phyloP scores from a whole-genome alignment of 2,888 invertebrate genomes.

The Tupiocoris notatus region DNA sequence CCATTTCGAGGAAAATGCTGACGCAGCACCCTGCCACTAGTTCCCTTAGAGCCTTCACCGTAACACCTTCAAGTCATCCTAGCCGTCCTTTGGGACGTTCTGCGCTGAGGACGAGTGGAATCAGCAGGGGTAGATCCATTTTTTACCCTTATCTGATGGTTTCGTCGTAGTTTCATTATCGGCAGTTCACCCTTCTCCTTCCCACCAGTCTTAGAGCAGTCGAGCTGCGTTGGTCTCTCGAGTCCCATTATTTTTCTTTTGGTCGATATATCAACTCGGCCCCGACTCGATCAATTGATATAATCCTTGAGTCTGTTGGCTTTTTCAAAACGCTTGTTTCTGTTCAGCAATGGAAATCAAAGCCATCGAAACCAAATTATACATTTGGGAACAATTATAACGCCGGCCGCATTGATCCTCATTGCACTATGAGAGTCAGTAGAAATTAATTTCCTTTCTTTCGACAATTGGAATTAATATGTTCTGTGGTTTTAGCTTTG shows the following conservation, averaged over 20 bases:
- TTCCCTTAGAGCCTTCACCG: background rate
- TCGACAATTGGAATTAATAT: too few species aligned
- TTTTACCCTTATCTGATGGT: constrained; percentile 50
- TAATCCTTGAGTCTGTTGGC: constrained; percentile 16
- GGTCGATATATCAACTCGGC: constrained; percentile 37
- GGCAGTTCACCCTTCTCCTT: background rate
- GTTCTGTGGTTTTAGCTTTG: too few species aligned
- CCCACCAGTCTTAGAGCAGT: too few species aligned
- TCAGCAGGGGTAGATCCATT: constrained; percentile 43
- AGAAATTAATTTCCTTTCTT: too few species aligned
- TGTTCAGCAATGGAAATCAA: too few species aligned
- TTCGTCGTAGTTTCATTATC: constrained; percentile 48
- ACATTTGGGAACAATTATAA: too few species aligned
- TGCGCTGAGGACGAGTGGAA: background rate
- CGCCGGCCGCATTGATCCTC: too few species aligned
- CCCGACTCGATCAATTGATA: constrained; percentile 35
- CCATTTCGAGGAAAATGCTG: constrained; percentile 34
- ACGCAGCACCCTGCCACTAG: constrained; percentile 37
- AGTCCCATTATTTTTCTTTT: constrained; percentile 40
- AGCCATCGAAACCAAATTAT: too few species aligned
- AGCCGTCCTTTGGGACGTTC: background rate
- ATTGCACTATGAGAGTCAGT: too few species aligned
- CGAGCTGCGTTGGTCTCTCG: constrained; percentile 36
- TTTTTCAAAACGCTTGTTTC: background rate
- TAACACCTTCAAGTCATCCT: too few species aligned